Percentiles rank a stretch among this genome's conserved stretches.
Evolutionary conservation across 2,797 vertebrate species (phyloP).

Genomic region (Sciurus carolinensis): DNA sequence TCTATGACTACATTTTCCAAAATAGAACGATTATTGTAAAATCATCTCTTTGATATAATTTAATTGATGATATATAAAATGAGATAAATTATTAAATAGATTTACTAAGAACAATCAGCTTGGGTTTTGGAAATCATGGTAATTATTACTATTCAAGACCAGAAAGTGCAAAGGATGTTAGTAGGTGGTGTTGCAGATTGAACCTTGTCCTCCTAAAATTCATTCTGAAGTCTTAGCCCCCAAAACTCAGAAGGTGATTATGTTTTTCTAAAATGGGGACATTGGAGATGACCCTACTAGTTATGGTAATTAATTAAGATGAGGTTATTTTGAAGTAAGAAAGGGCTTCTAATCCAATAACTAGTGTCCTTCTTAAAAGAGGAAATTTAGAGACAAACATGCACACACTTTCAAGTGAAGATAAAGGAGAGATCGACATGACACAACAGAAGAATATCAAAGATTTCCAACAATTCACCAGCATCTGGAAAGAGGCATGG

Average conservation of each 20-base stretch:
- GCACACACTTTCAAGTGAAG: neutral
- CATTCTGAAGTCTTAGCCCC: neutral
- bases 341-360: neutral
- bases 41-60: neutral
- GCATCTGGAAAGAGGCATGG: neutral
- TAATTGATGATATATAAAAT: neutral
- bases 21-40: neutral
- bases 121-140: neutral
- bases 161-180: neutral
- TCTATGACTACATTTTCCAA: neutral
- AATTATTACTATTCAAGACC: neutral
- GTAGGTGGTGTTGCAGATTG: neutral
- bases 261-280: neutral
- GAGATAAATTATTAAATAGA: neutral
- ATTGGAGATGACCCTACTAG: neutral
- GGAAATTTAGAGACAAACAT: neutral
- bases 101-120: neutral
- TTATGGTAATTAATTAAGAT: neutral
- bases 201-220: neutral
- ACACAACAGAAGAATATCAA: neutral
- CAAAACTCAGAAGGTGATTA: neutral
- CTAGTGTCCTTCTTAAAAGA: neutral
- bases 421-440: neutral
- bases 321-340: neutral
- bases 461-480: neutral